Evolutionary conservation across 2,113 vertebrate genomes (phyloP).

Genomic region (Odocoileus hemionus): DNA sequence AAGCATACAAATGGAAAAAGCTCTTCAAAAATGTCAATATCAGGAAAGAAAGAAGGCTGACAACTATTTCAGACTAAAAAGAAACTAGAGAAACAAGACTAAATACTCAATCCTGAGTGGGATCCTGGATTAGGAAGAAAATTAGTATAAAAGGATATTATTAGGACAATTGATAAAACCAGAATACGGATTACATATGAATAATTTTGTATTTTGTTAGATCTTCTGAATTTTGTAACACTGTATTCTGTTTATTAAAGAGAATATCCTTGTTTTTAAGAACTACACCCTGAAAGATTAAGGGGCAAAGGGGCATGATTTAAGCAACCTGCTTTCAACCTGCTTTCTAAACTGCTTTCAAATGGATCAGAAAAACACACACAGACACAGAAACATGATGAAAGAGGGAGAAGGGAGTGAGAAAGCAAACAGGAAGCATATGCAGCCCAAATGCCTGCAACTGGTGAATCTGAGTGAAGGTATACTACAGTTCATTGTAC

Average conservation of each 20-base stretch:
- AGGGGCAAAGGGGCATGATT: background rate
- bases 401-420: background rate
- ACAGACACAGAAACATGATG: background rate
- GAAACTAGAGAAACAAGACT: background rate
- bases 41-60: conserved; percentile 9
- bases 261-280: background rate
- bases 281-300: background rate
- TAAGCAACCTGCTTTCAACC: background rate
- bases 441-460: background rate
- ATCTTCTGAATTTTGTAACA: background rate
- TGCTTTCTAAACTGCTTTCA: background rate
- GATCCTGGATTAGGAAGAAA: background rate
- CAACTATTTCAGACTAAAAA: background rate
- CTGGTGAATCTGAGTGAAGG: background rate
- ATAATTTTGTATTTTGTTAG: background rate
- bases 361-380: background rate
- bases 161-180: background rate
- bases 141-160: background rate
- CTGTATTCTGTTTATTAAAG: background rate
- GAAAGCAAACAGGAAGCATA: background rate
- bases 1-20: background rate
- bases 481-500: background rate
- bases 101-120: background rate
- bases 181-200: background rate
- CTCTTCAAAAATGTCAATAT: background rate